A percentile compares a stretch with the other conserved stretches of the same genome.
phyloP scores from a whole-genome alignment of 2,888 invertebrate species.

The Scelioninae gen. 1 region DNA sequence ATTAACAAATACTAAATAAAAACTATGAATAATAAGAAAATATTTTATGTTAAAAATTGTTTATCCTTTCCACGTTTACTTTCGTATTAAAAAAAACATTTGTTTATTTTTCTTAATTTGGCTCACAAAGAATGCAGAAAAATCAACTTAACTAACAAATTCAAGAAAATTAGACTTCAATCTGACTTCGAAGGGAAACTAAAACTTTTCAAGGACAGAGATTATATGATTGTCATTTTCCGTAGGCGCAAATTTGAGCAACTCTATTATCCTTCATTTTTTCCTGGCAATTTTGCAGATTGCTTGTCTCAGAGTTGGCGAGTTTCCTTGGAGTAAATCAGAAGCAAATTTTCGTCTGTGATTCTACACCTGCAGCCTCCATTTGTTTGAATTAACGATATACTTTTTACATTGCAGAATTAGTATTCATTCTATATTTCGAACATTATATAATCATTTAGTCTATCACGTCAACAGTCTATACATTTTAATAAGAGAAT shows the following conservation, averaged over 20 bases:
- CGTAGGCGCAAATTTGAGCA: constrained; percentile 42
- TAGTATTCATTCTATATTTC: constrained; percentile 13
- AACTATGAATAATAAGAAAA: too few relatives aligned
- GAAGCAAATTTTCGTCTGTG: constrained; percentile 35
- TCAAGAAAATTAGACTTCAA: constrained; percentile 34
- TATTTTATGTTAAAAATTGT: too few relatives aligned
- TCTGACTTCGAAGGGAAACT: constrained; percentile 25
- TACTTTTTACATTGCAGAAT: constrained; percentile 28
- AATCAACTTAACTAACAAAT: constrained; percentile 24
- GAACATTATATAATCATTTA: constrained; percentile 36
- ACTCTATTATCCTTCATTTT: constrained; percentile 55
- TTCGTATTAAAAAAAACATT: neutral
- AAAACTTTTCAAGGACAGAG: constrained; percentile 61
- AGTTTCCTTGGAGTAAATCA: constrained; percentile 53
- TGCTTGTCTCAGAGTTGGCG: constrained; percentile 47
- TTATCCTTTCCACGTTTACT: too few relatives aligned
- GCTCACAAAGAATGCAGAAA: constrained; percentile 15
- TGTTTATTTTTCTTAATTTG: neutral
- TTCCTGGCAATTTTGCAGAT: constrained; percentile 63
- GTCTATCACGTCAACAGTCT: constrained; percentile 22
- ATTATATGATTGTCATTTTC: constrained; percentile 57
- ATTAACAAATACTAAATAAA: too few relatives aligned
- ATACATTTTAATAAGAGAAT: constrained; percentile 49
- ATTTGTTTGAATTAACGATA: constrained; percentile 38
- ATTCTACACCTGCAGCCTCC: constrained; percentile 59